Base-by-base conservation (phyloP, 1,140 invertebrate genomes). In the Acromyrmex charruanus region DNA sequence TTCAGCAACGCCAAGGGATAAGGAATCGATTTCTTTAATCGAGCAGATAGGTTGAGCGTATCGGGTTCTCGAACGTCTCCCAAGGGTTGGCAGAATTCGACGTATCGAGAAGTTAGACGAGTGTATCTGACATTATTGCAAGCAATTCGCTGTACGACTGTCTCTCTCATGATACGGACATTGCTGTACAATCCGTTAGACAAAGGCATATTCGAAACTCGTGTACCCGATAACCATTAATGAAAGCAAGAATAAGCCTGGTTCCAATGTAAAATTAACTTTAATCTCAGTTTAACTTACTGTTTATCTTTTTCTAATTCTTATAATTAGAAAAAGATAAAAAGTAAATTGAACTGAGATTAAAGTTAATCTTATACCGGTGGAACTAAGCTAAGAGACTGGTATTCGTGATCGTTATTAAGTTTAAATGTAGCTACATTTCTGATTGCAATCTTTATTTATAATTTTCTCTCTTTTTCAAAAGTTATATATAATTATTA, bases 101-200 rank as follows among this genome's bases (percentile, higher is more conserved):
- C 77, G 84, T 88, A 90, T 90, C 89, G 77, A 55, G 86, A 87
- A 90, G 90, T 91, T 90, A 87, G 89, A 75, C 82, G 84, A 86
- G 87, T 90, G 90, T 91, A 74, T 88, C 87, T 90, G 90, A 90
- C 89, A 90, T 90, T 90, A 90, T 90, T 90, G 89, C 88, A 88
- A 90, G 88, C 89, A 90, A 90, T 90, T 88, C 75, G n/a, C 85
- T 44, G 66, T 87, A 44, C 75, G 53, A 61, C 68, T 86, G 61
- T 61, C 58, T 80, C 75, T 28, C 75, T 65, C 51, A 44, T 79
- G 74, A 80, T 81, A 59, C 51, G 71, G 66, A 65, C 84, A 77
- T 89, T 89, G 88, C 86, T 66, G 75, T 87, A 44, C 49, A 63
- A 59, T 35, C 71, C 39, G 55, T 75, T 86, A 71, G 84, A 72